phyloP scores from a whole-genome alignment of 2,797 vertebrate species.

The Pelochelys cantorii region DNA sequence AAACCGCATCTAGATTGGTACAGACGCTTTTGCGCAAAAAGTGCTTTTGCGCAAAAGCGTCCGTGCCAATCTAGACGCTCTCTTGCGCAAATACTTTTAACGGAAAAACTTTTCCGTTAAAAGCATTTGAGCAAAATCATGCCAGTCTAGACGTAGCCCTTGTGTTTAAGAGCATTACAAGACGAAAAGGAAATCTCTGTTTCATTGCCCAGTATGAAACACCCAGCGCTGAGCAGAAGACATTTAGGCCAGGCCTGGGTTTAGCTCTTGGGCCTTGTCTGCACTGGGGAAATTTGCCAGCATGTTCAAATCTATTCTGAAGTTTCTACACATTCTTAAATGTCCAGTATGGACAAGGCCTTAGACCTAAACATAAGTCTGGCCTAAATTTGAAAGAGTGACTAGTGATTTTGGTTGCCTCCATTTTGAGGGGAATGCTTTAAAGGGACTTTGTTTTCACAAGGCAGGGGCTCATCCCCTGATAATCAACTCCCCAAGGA shows the following conservation, averaged over 20 bases:
- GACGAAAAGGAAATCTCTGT: background rate
- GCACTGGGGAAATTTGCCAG: background rate
- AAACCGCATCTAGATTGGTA: no score
- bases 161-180: accelerated
- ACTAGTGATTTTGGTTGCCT: background rate
- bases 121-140: no score
- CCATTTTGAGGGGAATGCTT: background rate
- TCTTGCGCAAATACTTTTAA: no score
- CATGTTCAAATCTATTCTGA: accelerated
- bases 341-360: background rate
- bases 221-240: background rate
- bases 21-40: no score
- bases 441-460: background rate
- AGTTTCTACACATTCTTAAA: background rate
- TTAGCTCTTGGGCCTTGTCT: background rate
- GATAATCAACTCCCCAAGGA: background rate
- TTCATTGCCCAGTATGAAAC: background rate
- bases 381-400: background rate
- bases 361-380: background rate
- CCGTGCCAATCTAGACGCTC: no score
- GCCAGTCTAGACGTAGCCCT: no score
- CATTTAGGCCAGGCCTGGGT: accelerated
- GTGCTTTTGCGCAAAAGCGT: no score
- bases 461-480: background rate
- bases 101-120: no score